These are phyloP conservation scores for Oxyruncus cristatus DNA, from an alignment of 2,113 vertebrate species.

Conservation along the genomic window DNA sequence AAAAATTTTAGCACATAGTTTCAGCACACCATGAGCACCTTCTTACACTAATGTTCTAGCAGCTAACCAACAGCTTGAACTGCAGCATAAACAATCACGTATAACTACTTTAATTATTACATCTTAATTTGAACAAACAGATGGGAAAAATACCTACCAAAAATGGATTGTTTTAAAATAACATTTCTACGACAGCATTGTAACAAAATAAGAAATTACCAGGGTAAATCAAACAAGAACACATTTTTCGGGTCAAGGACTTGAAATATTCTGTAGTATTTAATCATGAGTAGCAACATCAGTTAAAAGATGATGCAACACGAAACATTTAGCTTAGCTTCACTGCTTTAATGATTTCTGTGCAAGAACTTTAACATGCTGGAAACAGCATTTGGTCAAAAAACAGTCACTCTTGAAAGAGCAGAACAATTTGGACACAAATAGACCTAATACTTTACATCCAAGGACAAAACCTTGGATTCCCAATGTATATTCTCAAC, in stretches of 20 bases:
- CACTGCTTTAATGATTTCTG: not conserved
- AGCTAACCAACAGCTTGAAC: not conserved
- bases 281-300: conserved; percentile 26
- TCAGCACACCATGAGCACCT: not conserved
- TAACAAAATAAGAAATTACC: not conserved
- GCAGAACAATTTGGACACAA: not conserved
- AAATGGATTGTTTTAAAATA: not conserved
- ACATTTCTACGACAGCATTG: not conserved
- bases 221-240: not conserved
- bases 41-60: not conserved
- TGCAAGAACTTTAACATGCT: not conserved
- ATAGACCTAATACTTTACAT: not conserved
- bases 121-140: conserved; percentile 16
- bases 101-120: not conserved
- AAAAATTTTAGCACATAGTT: not conserved
- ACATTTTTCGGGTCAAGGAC: not conserved
- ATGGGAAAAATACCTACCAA: not conserved
- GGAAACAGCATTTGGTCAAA: not conserved
- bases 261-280: conserved; percentile 37
- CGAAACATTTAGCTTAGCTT: not conserved
- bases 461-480: not conserved
- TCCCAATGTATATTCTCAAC: not conserved
- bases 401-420: not conserved
- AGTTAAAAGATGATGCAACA: not conserved
- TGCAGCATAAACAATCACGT: not conserved